A percentile compares a stretch with the other conserved stretches of the same genome.
Evolutionary conservation across 1,140 invertebrate species (phyloP).

Genomic region (Bathynomus jamesi): DNA sequence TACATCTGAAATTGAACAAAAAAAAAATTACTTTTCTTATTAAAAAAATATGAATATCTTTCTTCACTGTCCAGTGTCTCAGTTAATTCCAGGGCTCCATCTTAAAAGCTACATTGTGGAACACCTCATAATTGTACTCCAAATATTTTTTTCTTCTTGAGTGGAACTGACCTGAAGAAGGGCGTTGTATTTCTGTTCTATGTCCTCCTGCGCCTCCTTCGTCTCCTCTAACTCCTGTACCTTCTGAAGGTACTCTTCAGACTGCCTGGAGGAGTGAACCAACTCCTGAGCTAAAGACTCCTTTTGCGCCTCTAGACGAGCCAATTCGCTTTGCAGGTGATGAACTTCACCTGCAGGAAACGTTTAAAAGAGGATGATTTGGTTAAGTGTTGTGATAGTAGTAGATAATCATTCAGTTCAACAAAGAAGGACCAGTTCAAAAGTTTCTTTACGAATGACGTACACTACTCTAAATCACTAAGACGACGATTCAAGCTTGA

Average conservation of each 20-base stretch:
- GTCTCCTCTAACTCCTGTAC: slow-evolving; percentile 49
- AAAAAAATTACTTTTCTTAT: no score
- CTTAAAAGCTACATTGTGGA: no score
- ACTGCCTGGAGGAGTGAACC: slow-evolving; percentile 59
- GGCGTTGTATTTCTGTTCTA: slow-evolving; percentile 68
- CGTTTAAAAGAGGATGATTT: background rate
- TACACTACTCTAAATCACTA: no score
- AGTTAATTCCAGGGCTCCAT: no score
- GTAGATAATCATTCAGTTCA: background rate
- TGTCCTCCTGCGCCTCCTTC: slow-evolving; percentile 48
- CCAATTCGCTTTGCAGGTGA: slow-evolving; percentile 67
- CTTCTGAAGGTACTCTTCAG: slow-evolving; percentile 54
- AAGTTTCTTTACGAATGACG: no score
- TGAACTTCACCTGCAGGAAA: slow-evolving; percentile 55
- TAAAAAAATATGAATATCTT: no score
- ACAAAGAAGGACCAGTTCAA: no score
- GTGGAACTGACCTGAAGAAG: slow-evolving; percentile 56
- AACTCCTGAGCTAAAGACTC: slow-evolving; percentile 67
- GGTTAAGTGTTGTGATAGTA: background rate
- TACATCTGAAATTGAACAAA: slow-evolving; percentile 71
- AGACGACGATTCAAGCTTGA: no score
- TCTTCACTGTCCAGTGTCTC: no score
- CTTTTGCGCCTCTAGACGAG: slow-evolving; percentile 63
- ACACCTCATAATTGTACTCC: no score
- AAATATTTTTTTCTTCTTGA: no score